These are phyloP conservation scores for Anthophora plumipes DNA, from an alignment of 2,888 invertebrate genomes.

Conservation along the genomic window DNA sequence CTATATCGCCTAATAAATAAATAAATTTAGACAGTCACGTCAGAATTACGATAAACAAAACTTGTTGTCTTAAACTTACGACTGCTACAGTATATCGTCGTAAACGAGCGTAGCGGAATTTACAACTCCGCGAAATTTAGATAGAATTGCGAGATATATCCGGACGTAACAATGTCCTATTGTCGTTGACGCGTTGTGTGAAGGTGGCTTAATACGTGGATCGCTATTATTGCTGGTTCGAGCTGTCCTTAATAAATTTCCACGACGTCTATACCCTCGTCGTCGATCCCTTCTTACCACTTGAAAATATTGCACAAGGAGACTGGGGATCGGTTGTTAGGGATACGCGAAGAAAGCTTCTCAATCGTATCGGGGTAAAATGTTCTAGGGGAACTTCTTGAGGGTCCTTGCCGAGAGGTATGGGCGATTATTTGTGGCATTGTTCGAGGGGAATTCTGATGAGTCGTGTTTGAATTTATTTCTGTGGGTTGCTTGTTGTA, in stretches of 20 bases:
- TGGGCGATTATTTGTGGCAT: slow-evolving; percentile 25
- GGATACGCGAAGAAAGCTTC: neutral
- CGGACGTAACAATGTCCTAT: too few relatives aligned
- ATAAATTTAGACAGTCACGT: too few relatives aligned
- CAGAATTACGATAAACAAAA: too few relatives aligned
- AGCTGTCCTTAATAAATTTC: slow-evolving; percentile 39
- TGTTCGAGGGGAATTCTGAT: slow-evolving; percentile 15
- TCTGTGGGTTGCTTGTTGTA: neutral
- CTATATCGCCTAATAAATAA: too few relatives aligned
- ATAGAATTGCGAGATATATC: too few relatives aligned
- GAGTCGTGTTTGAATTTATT: slow-evolving; percentile 12
- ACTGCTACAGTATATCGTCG: too few relatives aligned
- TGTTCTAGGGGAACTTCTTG: neutral
- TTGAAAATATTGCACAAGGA: neutral
- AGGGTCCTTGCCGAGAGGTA: neutral
- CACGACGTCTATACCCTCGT: slow-evolving; percentile 17
- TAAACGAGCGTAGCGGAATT: too few relatives aligned
- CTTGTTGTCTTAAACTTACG: too few relatives aligned
- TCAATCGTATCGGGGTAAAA: neutral
- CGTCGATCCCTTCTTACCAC: neutral
- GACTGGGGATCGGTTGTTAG: neutral
- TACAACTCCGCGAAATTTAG: too few relatives aligned
- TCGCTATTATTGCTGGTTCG: slow-evolving; percentile 29
- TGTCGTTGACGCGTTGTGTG: slow-evolving; percentile 42
- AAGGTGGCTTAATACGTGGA: slow-evolving; percentile 42